Base-by-base conservation (phyloP, 2,797 vertebrate genomes). In the Anolis apletophallus region DNA sequence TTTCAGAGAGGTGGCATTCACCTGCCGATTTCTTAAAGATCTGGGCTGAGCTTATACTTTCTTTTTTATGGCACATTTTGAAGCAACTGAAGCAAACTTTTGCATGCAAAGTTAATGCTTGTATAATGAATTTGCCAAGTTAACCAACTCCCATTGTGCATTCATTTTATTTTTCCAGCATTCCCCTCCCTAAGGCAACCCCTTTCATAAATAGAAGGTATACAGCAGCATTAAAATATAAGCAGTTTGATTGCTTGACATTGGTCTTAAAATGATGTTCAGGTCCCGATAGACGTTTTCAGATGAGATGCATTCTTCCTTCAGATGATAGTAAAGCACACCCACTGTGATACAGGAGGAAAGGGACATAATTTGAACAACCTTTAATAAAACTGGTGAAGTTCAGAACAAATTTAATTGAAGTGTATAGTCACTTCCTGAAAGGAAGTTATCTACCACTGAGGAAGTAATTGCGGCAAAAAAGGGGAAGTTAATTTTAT, bases 271-370 rank as follows among this genome's bases (percentile, higher is more conserved):
- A 64, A 68, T 81, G 54, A 19, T 87, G 73, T 8, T 36, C n/a
- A 36, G 88, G 36, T 50, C 78, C 85, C 55, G 16, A 5, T 72
- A 81, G 71, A 69, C 16, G 4, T 85, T 88, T 88, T 87, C 77
- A 32, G 57, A 80, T 83, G 88, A 9, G 55, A 16, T 3, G 1
- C 34, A 54, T 50, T 32, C 2, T 2, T 29, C 71, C 69, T 87
- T 97, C 94, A 97, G 77, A 97, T 96, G 73, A 96, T 93, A 50
- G 96, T 95, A 79, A 97, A 95, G 29, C 95, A 96, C 75, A 97
- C 91, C 96, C 96, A 97, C 96, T 95, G 83, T 23, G 46, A 64
- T 61, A 81, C 46, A 89, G 61, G 64, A 64, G 29, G 71, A 54
- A 86, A 11, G 36, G 36, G 91, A 83, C 85, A 90, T 3, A 26